Evolutionary conservation across 2,797 vertebrate genomes (phyloP), one percentile per base, ranked within the genome.

Genomic region (Morelia viridis): DNA sequence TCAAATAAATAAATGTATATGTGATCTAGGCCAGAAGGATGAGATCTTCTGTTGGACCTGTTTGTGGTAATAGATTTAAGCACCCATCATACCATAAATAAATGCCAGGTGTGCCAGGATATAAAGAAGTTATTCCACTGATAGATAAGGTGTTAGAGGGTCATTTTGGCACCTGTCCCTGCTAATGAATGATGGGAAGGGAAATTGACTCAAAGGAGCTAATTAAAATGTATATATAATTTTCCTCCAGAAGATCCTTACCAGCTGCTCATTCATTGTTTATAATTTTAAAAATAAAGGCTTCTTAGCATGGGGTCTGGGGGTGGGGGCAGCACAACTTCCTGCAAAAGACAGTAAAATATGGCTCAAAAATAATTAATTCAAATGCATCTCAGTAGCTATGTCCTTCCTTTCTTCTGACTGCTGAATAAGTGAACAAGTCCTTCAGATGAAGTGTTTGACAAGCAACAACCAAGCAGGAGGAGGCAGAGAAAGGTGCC

Each of bases 211-310:
- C 93, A n/a, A 0, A 92, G 96, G 94, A 97, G 96, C 95, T 96
- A 95, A 97, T 96, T 96, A 96, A 96, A 91, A 97, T 97, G 95
- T 95, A 96, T 96, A 96, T 96, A 96, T 96, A 95, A 96, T 96
- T 97, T 96, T 93, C 93, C 94, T 92, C 88, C 91, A 80, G 41
- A 41, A 85, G 89, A 93, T 95, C 93, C 93, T 62, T 92, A 94
- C 95, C 96, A 95, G 12, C 87, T 96, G 94, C 94, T 96, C 60
- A 95, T 96, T 97, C 96, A 97, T 97, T 98, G 97, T 97, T 97
- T 91, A 53, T 2, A 31, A 95, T 95, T 96, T 97, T 97, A 97
- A 97, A 98, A 98, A 97, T 97, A 98, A 97, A 97, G 94, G 92
- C 94, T 93, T 96, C 95, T 97, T 97, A 96, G 97, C 96, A 93